Evolutionary conservation across 1,140 invertebrate species (phyloP), one percentile per base, ranked within the genome.

Genomic region (Hycleus cichorii): DNA sequence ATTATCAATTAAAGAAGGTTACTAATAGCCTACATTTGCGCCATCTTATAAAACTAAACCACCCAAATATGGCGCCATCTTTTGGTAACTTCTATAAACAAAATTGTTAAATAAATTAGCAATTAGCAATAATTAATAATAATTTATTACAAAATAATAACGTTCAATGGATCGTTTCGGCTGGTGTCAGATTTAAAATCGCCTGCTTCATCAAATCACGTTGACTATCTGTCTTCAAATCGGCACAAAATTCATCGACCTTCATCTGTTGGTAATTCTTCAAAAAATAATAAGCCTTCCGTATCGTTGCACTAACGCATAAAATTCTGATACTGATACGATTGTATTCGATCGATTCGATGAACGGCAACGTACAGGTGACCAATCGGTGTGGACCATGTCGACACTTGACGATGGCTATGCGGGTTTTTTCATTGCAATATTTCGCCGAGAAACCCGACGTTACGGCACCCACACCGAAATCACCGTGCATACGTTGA

Each of bases 221-320:
- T 45, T 79, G 67, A n/a, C 69, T 54, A 2, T 78, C 72, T 32
- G 56, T 81, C 62, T 78, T 81, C 45, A 84, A 70, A 51, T 68
- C 76, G 3, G 67, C 64, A 78, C 79, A 85, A 60, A 75, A 74
- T 39, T 70, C 69, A 60, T 82, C 77, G 58, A 82, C 75, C 64
- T 79, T 80, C 60, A 75, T 72, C 57, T 77, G 78, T 66, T 88
- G 86, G 70, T 86, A 79, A 57, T 78, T 82, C 68, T 84, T 74
- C 47, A 90, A 81, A 69, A 86, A 88, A 62, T 81, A 79, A 69
- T 87, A 89, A 74, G 87, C 88, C 51, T 90, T 84, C 71, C 83
- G 87, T 24, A 91, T 75, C 8, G 88, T 88, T n/a, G 87, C 88
- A 45, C 88, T 87, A 1, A 82, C 76, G 68, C 89, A 88, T 11